Base-by-base conservation (phyloP, 2,888 invertebrate genomes). In the Diaprepes abbreviatus region DNA sequence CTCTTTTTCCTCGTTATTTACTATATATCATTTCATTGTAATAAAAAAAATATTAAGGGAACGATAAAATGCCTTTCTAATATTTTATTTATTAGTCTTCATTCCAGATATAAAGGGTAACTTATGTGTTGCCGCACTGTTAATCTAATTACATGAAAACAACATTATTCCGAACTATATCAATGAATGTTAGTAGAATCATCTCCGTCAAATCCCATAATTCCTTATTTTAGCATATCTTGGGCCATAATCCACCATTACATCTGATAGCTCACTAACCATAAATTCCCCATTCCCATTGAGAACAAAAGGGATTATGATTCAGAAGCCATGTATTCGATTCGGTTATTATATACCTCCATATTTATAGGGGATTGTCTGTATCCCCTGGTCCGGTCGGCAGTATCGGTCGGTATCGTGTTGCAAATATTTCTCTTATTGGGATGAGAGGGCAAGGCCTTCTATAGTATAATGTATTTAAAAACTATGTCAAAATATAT, bases 181-280 rank as follows among this genome's bases (percentile, higher is more conserved):
- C n/a, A n/a, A n/a, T n/a, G n/a, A n/a, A n/a, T n/a, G n/a, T n/a
- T n/a, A n/a, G n/a, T n/a, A n/a, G n/a, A n/a, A n/a, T 7, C 45
- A 33, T 35, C 21, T 55, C 16, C 33, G n/a, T 38, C 21, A 21
- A 36, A 48, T 35, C 65, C 28, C 58, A 66, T 66, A 66, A 66
- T 66, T 66, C 52, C 66, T 60, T 9, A 66, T 60, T 66, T 66
- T 48, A 38, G 59, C 54, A 59, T 59, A 66, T 52, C 59, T 66
- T 12, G 38, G 50, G 19, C 45, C 38, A 21, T 67, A 68, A 38
- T 43, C 59, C 54, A 7, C 43, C 54, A 54, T 64, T 69, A 69
- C 59, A 58, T 5, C 31, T 31, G 40, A 40, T 24, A 43, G 10
- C 58, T 43, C 58, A 35, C 58, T 38, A 58, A 21, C 40, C 38